A percentile compares a stretch with the other conserved stretches of the same genome.
Evolutionary conservation across 1,140 invertebrate genomes (phyloP).

Genomic region (Chironomus tepperi): DNA sequence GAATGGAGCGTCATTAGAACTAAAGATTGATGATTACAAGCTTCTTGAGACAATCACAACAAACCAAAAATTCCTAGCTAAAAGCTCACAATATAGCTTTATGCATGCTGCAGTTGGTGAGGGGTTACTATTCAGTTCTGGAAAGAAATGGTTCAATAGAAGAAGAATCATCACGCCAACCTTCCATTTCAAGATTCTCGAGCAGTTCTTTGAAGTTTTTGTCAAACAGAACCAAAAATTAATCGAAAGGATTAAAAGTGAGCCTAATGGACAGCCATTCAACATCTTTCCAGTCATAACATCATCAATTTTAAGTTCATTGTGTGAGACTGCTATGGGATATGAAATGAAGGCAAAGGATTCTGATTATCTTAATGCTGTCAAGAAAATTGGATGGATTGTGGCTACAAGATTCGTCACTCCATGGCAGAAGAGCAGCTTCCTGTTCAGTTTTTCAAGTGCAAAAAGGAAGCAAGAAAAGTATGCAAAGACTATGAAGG

Average conservation of each 20-base stretch:
- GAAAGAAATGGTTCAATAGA: slow-evolving; percentile 52
- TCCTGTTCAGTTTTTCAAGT: not conserved
- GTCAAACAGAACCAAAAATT: slow-evolving; percentile 44
- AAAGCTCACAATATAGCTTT: slow-evolving; percentile 11
- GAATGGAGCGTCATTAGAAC: not conserved
- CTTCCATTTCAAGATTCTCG: slow-evolving; percentile 66
- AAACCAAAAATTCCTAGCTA: not conserved
- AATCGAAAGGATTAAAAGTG: slow-evolving; percentile 49
- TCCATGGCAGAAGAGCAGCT: not conserved
- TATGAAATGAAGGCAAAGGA: not conserved
- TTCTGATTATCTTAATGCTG: not conserved
- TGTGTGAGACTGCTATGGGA: not conserved
- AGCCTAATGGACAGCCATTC: not conserved
- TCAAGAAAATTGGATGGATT: not conserved
- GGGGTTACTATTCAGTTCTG: not conserved
- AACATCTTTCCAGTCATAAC: not conserved
- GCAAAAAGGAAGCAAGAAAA: not conserved
- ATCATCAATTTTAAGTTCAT: not conserved
- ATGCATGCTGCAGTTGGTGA: not conserved
- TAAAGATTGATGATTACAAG: not conserved
- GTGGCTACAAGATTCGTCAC: not conserved
- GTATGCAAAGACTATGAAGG: not conserved
- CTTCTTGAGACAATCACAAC: not conserved
- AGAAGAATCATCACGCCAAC: slow-evolving; percentile 67
- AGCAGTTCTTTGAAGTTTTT: slow-evolving; percentile 54